phyloP scores from a whole-genome alignment of 2,888 invertebrate genomes.

The Synanthedon tipuliformis region DNA sequence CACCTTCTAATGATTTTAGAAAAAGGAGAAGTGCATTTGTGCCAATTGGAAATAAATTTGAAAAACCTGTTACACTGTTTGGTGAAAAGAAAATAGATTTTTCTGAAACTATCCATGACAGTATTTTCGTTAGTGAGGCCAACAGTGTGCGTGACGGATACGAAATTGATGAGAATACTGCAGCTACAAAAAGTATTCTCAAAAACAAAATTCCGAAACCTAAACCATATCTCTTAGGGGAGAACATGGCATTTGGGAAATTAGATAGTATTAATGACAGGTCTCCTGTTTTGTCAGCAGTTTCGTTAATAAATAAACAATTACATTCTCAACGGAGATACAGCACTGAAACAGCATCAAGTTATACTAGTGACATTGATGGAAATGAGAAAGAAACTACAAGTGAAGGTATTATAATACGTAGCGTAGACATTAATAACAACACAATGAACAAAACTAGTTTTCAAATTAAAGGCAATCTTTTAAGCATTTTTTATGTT shows the following conservation, averaged over 20 bases:
- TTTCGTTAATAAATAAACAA: conserved; percentile 51
- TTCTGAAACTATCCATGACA: conserved; percentile 10
- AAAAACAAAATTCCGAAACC: conserved; percentile 81
- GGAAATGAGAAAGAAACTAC: conserved; percentile 30
- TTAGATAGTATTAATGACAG: conserved; percentile 18
- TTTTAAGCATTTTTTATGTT: too few relatives aligned
- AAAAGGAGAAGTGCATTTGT: conserved; percentile 72
- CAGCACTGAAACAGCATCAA: conserved; percentile 23
- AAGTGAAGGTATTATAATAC: conserved; percentile 27
- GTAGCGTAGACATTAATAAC: too few relatives aligned
- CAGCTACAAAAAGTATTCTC: conserved; percentile 76
- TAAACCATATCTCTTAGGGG: conserved; percentile 79
- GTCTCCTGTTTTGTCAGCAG: conserved; percentile 29
- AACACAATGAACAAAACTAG: too few relatives aligned
- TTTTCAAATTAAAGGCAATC: too few relatives aligned
- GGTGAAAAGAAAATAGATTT: conserved; percentile 54
- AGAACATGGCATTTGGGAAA: conserved; percentile 67
- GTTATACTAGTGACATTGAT: conserved; percentile 19
- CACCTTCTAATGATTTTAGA: conserved; percentile 84
- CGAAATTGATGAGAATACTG: conserved; percentile 63
- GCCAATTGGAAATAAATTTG: conserved; percentile 47
- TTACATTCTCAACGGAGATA: conserved; percentile 31
- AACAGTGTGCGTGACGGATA: conserved; percentile 25
- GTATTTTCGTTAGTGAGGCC: conserved; percentile 16
- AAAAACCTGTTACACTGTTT: conserved; percentile 74